Base-by-base conservation (phyloP, 2,888 invertebrate species). In the Syritta pipiens region DNA sequence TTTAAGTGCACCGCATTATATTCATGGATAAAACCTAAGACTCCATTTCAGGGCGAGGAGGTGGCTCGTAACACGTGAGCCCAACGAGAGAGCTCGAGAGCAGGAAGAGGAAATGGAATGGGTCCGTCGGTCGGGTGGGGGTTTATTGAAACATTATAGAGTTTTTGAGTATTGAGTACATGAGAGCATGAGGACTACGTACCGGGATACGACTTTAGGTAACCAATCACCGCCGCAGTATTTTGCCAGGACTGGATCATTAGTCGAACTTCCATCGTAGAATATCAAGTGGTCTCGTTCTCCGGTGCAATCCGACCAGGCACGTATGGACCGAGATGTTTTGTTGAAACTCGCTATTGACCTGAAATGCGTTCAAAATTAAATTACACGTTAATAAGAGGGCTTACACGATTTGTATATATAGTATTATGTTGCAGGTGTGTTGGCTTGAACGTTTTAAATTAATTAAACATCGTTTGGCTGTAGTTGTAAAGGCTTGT, bases 171-270 rank as follows among this genome's bases (percentile, higher is more conserved):
- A 62, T 40, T 51, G 26, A 59, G 42, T 65, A 59, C 44, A 53
- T 37, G 60, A 26, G 19, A 20, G 35, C n/a, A 60, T 24, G 12
- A 59, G 32, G 40, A 72, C 28, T 49, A 87, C 87, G 85, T 84
- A 89, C 89, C 93, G 90, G 57, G 93, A 92, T 19, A 94, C 92
- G 55, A 97, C 94, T 81, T 93, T 91, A 2, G 96, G 96, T 85
- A 96, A 89, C 93, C 93, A 93, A 86, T 95, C 95, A 2, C 96
- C 96, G 9, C 96, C 96, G 87, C 97, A 97, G 89, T 96, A 96
- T 87, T 95, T 93, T 81, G 96, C 92, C 84, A 96, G 90, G 55
- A 96, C 93, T 4, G 95, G 94, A 89, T 96, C 95, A 86, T 95
- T 94, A 9, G 94, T 93, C 30, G 93, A 92, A 53, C 93, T 92